Evolutionary conservation across 1,140 invertebrate genomes (phyloP), one percentile per base, ranked within the genome.

Genomic region (Latrodectus geometricus): DNA sequence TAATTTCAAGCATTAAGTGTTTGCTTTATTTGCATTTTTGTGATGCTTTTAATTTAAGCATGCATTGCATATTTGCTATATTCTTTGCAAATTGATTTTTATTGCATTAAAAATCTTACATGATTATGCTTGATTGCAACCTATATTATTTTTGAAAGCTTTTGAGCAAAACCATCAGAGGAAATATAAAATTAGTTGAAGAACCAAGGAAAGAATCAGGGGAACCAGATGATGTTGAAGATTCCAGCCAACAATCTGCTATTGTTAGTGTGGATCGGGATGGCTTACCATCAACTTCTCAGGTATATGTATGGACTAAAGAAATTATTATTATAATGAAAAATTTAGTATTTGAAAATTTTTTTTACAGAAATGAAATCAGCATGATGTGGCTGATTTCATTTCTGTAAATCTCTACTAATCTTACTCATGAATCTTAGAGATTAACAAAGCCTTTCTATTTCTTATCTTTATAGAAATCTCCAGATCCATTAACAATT

Each of bases 131-230:
- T 61, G 54, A 61, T 61, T 61, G 54, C 54, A 61, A 61, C 17
- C 17, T 61, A 61, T 61, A 61, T 61, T 61, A 61, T 61, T 92
- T 92, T 92, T 88, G 88, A 84, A 93, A 96, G 95, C 92, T 96
- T 90, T 93, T 96, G 93, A 94, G 93, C 90, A 94, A 95, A 90
- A 94, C 95, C 87, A 92, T 96, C 92, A 96, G 95, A 93, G 95
- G 94, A 89, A 95, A 96, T 92, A 93, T 96, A 91, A 93, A 93
- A 90, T 93, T 95, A 68, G 93, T 95, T 87, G 92, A 94, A 91
- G 91, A 93, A 88, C 91, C 91, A 17, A 81, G 89, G 80, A 82
- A 90, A 74, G 86, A 79, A 50, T 87, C 89, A 20, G 88, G 65
- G 79, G 89, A 89, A 87, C 56, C 65, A 12, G 86, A 88, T 50